A percentile compares a stretch with the other conserved stretches of the same genome.
phyloP scores from a whole-genome alignment of 2,113 vertebrate genomes.

The Oreocharis arfaki region DNA sequence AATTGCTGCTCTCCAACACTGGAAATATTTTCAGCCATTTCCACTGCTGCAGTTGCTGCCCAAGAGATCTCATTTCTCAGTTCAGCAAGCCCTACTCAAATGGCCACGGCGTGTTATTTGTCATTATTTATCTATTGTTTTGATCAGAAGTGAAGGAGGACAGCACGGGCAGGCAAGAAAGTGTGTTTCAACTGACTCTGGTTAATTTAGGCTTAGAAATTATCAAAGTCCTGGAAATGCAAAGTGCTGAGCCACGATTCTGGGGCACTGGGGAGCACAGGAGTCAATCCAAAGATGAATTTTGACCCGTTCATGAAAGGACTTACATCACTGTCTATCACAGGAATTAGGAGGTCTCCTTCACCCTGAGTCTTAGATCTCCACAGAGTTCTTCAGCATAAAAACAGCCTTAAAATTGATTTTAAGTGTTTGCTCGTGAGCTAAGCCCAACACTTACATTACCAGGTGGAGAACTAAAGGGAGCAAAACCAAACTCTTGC shows the following conservation, averaged over 20 bases:
- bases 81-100: background rate
- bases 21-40: background rate
- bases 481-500: background rate
- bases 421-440: background rate
- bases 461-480: background rate
- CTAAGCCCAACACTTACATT: background rate
- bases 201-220: background rate
- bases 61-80: background rate
- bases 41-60: background rate
- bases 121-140: background rate
- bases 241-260: background rate
- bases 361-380: background rate
- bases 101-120: background rate
- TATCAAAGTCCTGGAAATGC: background rate
- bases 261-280: background rate
- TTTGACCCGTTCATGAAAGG: background rate
- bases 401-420: background rate
- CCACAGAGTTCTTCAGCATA: background rate
- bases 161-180: background rate
- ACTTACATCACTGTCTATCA: background rate
- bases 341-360: background rate
- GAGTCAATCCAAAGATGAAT: background rate
- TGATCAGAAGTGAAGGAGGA: background rate
- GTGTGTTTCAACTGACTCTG: background rate
- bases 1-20: background rate